Conservation (phyloP, 2,888 invertebrate species). For the Trichogramma evanescens region DNA sequence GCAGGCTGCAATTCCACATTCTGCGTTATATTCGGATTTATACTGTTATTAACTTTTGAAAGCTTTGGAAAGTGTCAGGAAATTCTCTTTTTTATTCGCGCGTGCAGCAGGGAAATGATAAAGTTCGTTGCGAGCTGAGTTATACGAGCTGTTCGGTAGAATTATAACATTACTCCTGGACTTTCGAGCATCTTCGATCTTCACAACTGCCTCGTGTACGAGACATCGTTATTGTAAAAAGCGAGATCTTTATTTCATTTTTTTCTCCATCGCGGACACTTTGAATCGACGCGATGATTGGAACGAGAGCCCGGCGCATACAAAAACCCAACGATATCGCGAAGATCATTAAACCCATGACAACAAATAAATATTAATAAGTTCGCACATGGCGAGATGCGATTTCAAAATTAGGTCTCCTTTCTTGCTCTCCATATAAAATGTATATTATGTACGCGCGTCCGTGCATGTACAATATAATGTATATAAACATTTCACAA, state of each 20-base stretch:
- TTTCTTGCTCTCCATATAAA: no score
- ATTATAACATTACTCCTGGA: constrained; percentile 11
- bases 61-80: constrained; percentile 17
- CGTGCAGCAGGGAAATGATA: not conserved
- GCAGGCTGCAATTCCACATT: no score
- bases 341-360: not conserved
- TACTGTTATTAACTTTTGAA: constrained; percentile 19
- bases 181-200: constrained; percentile 1
- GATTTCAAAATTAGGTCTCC: constrained; percentile 17
- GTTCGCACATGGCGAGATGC: not conserved
- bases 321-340: not conserved
- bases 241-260: no score
- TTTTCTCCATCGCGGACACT: no score
- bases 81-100: not conserved
- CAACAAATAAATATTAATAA: not conserved
- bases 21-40: not conserved
- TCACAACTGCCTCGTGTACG: not conserved
- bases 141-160: not conserved
- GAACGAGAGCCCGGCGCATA: not conserved
- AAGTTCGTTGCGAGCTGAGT: not conserved
- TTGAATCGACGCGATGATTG: no score
- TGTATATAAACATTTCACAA: constrained; percentile 6
- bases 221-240: not conserved
- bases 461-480: not conserved
- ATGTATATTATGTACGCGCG: no score